Base-by-base conservation (phyloP, 35 echinoderm and acorn worm species). In the Lytechinus variegatus region DNA sequence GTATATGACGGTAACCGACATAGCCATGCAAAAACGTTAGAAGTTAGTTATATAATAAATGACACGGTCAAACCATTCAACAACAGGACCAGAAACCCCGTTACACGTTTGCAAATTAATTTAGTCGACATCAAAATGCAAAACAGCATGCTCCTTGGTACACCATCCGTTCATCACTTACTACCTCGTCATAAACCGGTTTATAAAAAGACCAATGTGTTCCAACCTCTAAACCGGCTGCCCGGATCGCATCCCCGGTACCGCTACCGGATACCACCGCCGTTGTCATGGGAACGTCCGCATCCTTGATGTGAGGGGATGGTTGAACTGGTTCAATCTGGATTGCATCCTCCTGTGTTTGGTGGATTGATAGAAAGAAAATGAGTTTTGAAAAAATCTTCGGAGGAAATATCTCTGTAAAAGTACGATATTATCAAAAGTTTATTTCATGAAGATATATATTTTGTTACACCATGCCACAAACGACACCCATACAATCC, bases 191-290 rank as follows among this genome's bases (percentile, higher is more conserved):
- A 93, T 44, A 56, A 54, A 93, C 55, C 5, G 92, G 92, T 93
- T 93, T 93, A 57, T 93, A 93, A 93, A 56, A 93, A 19, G 92
- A 93, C 92, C 92, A 93, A 93, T 93, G 52, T 27, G 52, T 55
- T 11, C 92, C 92, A 93, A 93, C 92, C 92, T 93, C 92, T 27
- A 93, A 90, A 90, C 88, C 88, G n/a, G 28, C 66, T 4, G 19
- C n/a, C 8, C 66, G 66, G 66, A 79, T 79, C 19, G 19, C 66
- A 79, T 79, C 66, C 19, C 19, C 19, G 4, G 16, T 24, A 79
- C 66, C 66, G 1, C 66, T 79, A 14, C 66, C 66, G 21, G 66
- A 79, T 79, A 79, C 66, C 66, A 79, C 66, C 19, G 66, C 66
- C 19, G 66, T n/a, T 79, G 66, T 8, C 66, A 79, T n/a, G 66